phyloP scores from a whole-genome alignment of 2,113 vertebrate species.

The Phylloscopus trochilus region DNA sequence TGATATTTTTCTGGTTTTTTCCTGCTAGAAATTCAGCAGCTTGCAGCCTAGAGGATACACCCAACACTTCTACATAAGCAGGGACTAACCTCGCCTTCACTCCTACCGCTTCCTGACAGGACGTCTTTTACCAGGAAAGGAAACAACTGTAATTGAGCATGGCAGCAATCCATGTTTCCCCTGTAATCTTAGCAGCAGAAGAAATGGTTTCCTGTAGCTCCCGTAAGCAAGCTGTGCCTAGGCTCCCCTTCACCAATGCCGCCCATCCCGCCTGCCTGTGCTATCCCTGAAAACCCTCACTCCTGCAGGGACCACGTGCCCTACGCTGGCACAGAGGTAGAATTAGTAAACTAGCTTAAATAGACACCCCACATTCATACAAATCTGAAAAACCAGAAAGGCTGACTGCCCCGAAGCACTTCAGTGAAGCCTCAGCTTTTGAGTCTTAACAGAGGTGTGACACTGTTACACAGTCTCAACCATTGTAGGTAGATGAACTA shows the following conservation, averaged over 20 bases:
- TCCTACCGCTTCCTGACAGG: neutral
- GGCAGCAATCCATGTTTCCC: conserved; percentile 9
- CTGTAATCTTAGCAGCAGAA: neutral
- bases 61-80: neutral
- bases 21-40: neutral
- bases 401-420: neutral
- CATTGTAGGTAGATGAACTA: neutral
- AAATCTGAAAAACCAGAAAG: neutral
- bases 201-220: conserved; percentile 1
- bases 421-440: neutral
- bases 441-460: neutral
- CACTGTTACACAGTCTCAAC: neutral
- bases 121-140: neutral
- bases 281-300: neutral
- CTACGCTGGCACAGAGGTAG: accelerated
- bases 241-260: accelerated
- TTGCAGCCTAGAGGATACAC: neutral
- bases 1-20: neutral
- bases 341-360: neutral
- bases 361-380: neutral
- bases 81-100: neutral
- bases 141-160: neutral
- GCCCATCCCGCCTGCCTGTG: accelerated
- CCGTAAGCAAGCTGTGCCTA: accelerated
- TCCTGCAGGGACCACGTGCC: neutral